Percentiles rank a stretch among this genome's conserved stretches.
These are phyloP conservation scores for Gasteruption jaculator DNA, from an alignment of 2,888 invertebrate genomes.

Conservation along the genomic window DNA sequence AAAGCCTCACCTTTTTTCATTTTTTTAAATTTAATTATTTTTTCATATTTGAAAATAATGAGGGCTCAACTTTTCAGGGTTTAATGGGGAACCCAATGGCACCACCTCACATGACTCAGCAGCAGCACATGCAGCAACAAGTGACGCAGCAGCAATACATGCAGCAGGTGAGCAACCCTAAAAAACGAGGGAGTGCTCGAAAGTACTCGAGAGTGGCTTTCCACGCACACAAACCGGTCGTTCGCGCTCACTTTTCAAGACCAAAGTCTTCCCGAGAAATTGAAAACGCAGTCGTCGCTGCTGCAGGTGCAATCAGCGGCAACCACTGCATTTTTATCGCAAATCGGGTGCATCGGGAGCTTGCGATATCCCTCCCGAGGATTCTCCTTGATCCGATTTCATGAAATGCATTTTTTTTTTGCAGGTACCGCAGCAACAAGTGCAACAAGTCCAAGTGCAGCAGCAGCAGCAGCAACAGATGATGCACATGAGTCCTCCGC, in stretches of 20 bases:
- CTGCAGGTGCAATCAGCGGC: no score
- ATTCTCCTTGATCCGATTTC: no score
- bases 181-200: no score
- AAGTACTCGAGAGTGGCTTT: no score
- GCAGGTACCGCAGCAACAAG: slow-evolving; percentile 41
- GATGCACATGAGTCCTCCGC: slow-evolving; percentile 46
- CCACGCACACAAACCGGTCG: no score
- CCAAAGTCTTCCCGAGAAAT: no score
- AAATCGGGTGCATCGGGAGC: no score
- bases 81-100: slow-evolving; percentile 47
- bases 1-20: no score
- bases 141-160: slow-evolving; percentile 49
- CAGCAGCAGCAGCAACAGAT: slow-evolving; percentile 47
- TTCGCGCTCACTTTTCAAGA: no score
- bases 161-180: slow-evolving; percentile 50
- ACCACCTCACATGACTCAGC: slow-evolving; percentile 44
- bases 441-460: slow-evolving; percentile 38
- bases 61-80: slow-evolving; percentile 29
- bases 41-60: not conserved
- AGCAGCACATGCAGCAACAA: slow-evolving; percentile 45
- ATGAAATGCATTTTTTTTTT: slow-evolving; percentile 8
- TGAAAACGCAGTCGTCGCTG: no score
- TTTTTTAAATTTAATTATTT: not conserved
- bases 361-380: no score
- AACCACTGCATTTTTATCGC: no score